Evolutionary conservation across 2,113 vertebrate genomes (phyloP).

Genomic region (Neotoma lepida): DNA sequence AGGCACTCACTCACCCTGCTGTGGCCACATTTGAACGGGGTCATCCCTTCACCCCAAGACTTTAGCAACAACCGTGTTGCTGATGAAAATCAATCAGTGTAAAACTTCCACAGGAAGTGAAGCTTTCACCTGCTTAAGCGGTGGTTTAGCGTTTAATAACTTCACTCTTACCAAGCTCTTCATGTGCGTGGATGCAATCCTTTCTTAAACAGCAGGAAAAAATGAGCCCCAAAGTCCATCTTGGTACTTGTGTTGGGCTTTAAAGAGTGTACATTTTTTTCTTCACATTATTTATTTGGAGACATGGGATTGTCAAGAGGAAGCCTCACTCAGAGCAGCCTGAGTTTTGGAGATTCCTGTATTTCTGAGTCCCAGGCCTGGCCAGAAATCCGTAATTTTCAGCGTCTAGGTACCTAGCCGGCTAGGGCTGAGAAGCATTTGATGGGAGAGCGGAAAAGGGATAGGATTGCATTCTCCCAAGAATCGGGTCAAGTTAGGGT

Average conservation of each 20-base stretch:
- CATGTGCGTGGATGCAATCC: background rate
- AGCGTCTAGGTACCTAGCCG: background rate
- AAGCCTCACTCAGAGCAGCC: background rate
- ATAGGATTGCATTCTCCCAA: background rate
- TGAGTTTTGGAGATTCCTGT: background rate
- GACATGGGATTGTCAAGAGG: background rate
- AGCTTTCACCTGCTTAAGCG: background rate
- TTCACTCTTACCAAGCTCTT: background rate
- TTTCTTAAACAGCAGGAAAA: background rate
- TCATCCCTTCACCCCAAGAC: background rate
- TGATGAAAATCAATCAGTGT: background rate
- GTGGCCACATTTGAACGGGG: background rate
- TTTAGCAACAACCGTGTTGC: background rate
- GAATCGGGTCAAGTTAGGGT: background rate
- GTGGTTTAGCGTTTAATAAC: background rate
- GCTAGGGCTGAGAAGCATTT: background rate
- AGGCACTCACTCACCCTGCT: background rate
- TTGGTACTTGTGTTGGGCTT: background rate
- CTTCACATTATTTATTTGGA: background rate
- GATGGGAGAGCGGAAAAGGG: background rate
- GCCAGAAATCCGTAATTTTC: background rate
- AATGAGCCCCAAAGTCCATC: background rate
- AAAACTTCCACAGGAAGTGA: background rate
- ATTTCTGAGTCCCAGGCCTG: slow-evolving; percentile 1
- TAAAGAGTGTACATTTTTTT: background rate